Base-by-base conservation (phyloP, 1,140 invertebrate species). In the Drosophila parabipectinata region DNA sequence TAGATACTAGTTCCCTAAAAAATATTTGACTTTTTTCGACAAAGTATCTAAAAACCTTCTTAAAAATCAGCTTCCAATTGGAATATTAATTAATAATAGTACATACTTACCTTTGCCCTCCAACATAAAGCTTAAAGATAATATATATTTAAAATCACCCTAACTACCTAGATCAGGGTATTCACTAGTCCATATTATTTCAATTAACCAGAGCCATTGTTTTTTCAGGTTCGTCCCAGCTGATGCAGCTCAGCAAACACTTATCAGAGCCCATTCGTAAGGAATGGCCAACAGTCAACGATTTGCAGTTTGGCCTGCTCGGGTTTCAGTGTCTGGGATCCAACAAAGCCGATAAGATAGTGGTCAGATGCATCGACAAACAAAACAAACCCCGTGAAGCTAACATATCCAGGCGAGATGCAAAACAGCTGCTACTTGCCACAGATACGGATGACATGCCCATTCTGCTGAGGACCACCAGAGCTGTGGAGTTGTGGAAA, bases 401-500 rank as follows among this genome's bases (percentile, higher is more conserved):
- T n/a, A n/a, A 6, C 12, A 18, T 72, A 5, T 12, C 48, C 45
- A 75, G 69, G 8, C 44, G 34, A 9, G 26, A 69, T 14, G 71
- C 61, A 48, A 88, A 82, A 79, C 82, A 87, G 71, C 34, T 87
- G 66, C 10, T 68, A 2, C 7, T 48, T 6, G 44, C 57, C 10
- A 15, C 28, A 1, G n/a, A 34, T 28, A 18, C 54, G 4, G 57
- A 69, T 12, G 58, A 59, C 4, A 50, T 55, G 14, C 4, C 63
- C 4, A 6, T 88, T 21, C 18, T 52, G 10, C 37, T 88, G 24
- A 55, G 60, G 24, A 59, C 44, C 14, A 15, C 52, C 7, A 64
- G 58, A 8, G 24, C 39, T 9, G 59, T 88, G 12, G 82, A 87
- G 47, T 41, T 87, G 8, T 87, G 83, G 82, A 55, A 53, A 24